These are phyloP conservation scores for Hirtodrosophila confusa DNA, from an alignment of 2,888 invertebrate genomes.

Conservation along the genomic window DNA sequence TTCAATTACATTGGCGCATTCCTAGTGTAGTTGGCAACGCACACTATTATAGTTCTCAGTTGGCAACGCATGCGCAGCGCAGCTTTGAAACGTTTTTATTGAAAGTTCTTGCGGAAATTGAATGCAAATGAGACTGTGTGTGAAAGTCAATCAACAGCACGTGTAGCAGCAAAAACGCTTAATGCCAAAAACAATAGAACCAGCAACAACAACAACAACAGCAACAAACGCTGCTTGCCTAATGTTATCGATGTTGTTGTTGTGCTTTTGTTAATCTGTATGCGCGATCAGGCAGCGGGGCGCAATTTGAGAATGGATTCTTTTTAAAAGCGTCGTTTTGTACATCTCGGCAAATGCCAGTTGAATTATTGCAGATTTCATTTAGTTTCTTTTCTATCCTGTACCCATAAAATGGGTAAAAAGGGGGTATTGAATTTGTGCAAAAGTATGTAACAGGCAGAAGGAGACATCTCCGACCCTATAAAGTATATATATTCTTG, in stretches of 20 bases:
- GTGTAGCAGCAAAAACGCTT: constrained; percentile 52
- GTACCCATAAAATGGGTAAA: too few relatives aligned
- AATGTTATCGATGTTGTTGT: constrained; percentile 9
- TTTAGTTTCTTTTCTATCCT: constrained; percentile 1
- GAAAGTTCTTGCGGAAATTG: constrained; percentile 52
- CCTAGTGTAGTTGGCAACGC: neutral
- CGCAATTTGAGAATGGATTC: constrained; percentile 36
- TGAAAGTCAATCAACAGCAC: constrained; percentile 77
- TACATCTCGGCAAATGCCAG: constrained; percentile 47
- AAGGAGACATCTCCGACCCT: too few relatives aligned
- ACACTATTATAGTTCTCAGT: constrained; percentile 2
- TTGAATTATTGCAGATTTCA: constrained; percentile 41
- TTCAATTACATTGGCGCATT: constrained; percentile 3
- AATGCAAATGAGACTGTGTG: constrained; percentile 63
- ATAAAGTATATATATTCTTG: too few relatives aligned
- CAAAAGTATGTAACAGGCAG: too few relatives aligned
- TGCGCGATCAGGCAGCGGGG: constrained; percentile 31
- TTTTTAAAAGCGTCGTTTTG: constrained; percentile 15
- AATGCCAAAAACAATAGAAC: constrained; percentile 7
- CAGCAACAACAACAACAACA: constrained; percentile 24
- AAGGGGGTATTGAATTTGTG: too few relatives aligned
- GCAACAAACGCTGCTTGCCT: constrained; percentile 11
- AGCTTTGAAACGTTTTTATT: constrained; percentile 25
- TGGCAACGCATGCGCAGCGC: constrained; percentile 27
- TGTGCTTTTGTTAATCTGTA: constrained; percentile 36